phyloP scores from a whole-genome alignment of 2,797 vertebrate species.

The Lindbergichthys nudifrons region DNA sequence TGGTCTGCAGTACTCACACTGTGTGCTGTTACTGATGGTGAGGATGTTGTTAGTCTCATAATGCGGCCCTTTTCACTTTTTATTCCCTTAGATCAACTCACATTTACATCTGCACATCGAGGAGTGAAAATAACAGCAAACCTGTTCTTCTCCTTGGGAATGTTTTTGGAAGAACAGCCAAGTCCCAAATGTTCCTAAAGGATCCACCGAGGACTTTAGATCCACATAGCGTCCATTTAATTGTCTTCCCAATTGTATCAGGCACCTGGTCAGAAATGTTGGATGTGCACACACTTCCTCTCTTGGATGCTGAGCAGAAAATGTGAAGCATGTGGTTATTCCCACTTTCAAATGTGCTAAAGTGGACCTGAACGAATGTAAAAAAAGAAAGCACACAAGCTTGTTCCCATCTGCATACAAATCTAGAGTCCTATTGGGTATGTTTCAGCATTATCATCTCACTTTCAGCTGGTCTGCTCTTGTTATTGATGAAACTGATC shows the following conservation, averaged over 20 bases:
- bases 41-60: conserved; percentile 55
- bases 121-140: conserved; percentile 43
- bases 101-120: conserved; percentile 64
- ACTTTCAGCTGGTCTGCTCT: no score
- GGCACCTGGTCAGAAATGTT: conserved; percentile 72
- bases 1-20: conserved; percentile 27
- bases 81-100: conserved; percentile 48
- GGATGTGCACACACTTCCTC: conserved; percentile 56
- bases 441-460: no score
- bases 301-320: conserved; percentile 63
- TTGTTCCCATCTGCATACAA: conserved; percentile 51
- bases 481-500: no score
- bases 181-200: conserved; percentile 52
- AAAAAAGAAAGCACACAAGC: not conserved
- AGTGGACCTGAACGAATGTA: conserved; percentile 21
- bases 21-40: conserved; percentile 40
- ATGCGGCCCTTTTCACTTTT: conserved; percentile 51
- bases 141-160: conserved; percentile 57
- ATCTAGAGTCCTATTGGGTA: no score
- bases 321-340: conserved; percentile 66
- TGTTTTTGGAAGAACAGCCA: conserved; percentile 64
- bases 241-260: conserved; percentile 62
- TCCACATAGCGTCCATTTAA: conserved; percentile 57
- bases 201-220: conserved; percentile 62
- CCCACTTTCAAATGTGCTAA: conserved; percentile 33